These are phyloP conservation scores for Azemiops feae DNA, from an alignment of 2,113 vertebrate species.

Conservation along the genomic window DNA sequence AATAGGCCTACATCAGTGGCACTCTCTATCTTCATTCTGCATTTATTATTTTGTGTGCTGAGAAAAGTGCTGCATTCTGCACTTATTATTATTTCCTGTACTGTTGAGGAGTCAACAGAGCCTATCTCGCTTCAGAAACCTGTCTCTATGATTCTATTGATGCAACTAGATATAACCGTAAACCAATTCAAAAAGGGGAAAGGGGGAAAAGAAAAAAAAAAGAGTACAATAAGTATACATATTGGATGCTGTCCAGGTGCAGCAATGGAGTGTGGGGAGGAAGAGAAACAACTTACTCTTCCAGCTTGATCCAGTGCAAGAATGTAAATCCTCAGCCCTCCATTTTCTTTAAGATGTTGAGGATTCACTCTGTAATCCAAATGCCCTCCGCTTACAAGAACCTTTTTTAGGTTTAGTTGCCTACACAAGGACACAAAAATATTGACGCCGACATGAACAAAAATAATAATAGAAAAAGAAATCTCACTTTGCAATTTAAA, in stretches of 20 bases:
- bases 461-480: neutral
- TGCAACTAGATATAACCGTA: neutral
- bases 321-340: conserved; percentile 83
- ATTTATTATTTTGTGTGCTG: neutral
- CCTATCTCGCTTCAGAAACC: neutral
- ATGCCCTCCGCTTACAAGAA: conserved; percentile 87
- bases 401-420: conserved; percentile 92
- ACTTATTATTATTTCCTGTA: neutral
- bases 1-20: neutral
- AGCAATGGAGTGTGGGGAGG: neutral
- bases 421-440: conserved; percentile 65
- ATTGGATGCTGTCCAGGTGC: neutral
- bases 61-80: neutral
- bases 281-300: conserved; percentile 75
- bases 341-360: conserved; percentile 85
- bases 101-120: neutral
- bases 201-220: too few relatives aligned
- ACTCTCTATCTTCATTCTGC: neutral
- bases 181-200: neutral
- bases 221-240: neutral
- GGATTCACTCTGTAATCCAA: conserved; percentile 90
- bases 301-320: conserved; percentile 90
- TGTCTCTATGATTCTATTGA: neutral
- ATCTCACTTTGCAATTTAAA: neutral
- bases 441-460: neutral